Percentiles rank a stretch among this genome's conserved stretches.
phyloP scores from a whole-genome alignment of 23 tunicate genomes.

The Clavelina lepadiformis region DNA sequence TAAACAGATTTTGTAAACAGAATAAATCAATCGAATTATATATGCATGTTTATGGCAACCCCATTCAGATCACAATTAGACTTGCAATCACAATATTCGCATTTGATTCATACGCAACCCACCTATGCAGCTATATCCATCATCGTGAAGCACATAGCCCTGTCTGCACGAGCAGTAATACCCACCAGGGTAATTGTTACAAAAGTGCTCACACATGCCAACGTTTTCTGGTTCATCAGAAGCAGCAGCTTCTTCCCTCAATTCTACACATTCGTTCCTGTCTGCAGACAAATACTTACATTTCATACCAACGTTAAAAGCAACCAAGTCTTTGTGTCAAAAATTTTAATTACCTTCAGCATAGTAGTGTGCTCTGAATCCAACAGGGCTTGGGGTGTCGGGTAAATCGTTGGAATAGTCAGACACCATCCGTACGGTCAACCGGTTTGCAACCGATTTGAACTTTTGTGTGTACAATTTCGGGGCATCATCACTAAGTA shows the following conservation, averaged over 20 bases:
- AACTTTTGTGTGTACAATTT: slow-evolving; percentile 7
- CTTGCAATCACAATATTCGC: too few relatives aligned
- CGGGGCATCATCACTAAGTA: slow-evolving; percentile 50
- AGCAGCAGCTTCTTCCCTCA: background rate
- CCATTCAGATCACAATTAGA: too few relatives aligned
- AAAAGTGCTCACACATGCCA: slow-evolving; percentile 66
- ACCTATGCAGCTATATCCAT: slow-evolving; percentile 58
- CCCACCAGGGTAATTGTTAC: slow-evolving; percentile 66
- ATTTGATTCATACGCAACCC: too few relatives aligned
- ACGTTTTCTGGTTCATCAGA: slow-evolving; percentile 31
- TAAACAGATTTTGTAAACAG: too few relatives aligned
- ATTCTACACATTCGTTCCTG: slow-evolving; percentile 46
- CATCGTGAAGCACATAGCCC: slow-evolving; percentile 42
- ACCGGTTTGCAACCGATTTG: slow-evolving; percentile 19
- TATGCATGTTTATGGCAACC: too few relatives aligned
- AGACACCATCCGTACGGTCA: slow-evolving; percentile 35
- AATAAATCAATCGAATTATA: too few relatives aligned
- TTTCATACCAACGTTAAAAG: background rate
- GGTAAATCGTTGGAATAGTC: slow-evolving; percentile 63
- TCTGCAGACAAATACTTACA: slow-evolving; percentile 13
- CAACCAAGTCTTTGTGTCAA: background rate
- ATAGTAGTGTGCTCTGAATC: slow-evolving; percentile 39
- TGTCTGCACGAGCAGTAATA: slow-evolving; percentile 48
- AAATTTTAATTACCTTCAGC: slow-evolving; percentile 41
- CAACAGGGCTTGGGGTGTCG: slow-evolving; percentile 17